Evolutionary conservation across 64 coral and sea anemone species (phyloP).

Genomic region (Montipora efflorescens): DNA sequence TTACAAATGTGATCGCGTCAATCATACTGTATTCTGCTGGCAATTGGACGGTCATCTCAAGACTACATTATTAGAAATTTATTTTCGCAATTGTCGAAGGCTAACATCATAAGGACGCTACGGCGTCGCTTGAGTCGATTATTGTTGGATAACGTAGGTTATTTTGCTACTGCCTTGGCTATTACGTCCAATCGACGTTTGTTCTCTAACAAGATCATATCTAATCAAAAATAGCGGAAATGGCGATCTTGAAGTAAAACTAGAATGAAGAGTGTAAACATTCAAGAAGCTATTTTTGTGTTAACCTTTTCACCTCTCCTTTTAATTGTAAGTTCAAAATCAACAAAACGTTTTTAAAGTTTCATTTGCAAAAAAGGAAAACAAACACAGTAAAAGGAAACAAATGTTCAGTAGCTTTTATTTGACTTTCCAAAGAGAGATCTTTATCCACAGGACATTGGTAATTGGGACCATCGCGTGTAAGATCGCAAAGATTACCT

Average conservation of each 20-base stretch:
- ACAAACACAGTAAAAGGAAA: not conserved
- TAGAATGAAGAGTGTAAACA: constrained; percentile 16
- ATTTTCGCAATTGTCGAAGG: not conserved
- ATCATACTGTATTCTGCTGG: not conserved
- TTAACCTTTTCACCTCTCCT: not conserved
- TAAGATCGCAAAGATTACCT: too few relatives aligned
- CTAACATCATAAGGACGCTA: not conserved
- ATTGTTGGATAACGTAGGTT: not conserved
- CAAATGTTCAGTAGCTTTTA: not conserved
- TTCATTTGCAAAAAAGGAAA: not conserved
- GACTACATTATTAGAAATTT: constrained; percentile 8
- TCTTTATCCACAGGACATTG: too few relatives aligned
- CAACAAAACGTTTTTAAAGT: constrained; percentile 5
- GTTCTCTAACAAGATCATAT: constrained; percentile 22
- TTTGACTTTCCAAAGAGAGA: not conserved
- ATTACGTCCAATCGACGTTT: not conserved
- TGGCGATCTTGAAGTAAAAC: constrained; percentile 29
- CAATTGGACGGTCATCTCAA: not conserved
- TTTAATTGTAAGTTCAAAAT: not conserved
- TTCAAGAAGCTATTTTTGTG: constrained; percentile 9
- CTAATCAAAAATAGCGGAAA: constrained; percentile 26
- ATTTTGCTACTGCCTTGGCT: not conserved
- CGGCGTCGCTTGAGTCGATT: not conserved
- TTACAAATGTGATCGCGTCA: constrained; percentile 28
- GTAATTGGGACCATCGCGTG: too few relatives aligned